Percentiles rank a stretch among this genome's conserved stretches.
Conservation (phyloP, 2,797 vertebrate species). For the Alauda arvensis region DNA sequence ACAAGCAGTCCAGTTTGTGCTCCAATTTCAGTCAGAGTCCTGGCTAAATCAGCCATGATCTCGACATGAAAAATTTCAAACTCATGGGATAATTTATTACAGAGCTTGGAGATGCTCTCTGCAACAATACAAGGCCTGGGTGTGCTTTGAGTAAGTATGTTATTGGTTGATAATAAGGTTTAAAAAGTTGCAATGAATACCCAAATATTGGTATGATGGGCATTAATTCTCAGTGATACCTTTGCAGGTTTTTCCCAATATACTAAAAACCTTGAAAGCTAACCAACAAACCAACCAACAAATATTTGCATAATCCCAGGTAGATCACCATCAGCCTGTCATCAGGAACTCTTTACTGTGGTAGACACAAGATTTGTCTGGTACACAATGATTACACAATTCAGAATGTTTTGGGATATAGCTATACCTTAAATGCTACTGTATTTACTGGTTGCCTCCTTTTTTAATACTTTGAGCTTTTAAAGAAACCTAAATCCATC, state of each 20-base stretch:
- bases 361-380: background rate
- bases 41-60: background rate
- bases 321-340: background rate
- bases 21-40: background rate
- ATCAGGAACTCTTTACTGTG: background rate
- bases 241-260: background rate
- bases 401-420: background rate
- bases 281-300: background rate
- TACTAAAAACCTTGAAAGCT: fast-evolving
- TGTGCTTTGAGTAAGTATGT: background rate
- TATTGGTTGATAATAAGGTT: background rate
- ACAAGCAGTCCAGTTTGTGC: background rate
- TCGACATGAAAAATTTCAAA: background rate
- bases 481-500: background rate
- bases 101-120: background rate
- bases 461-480: background rate
- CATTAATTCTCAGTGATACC: background rate
- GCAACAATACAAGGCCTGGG: background rate
- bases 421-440: background rate
- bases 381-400: background rate
- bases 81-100: background rate
- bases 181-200: background rate
- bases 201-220: background rate
- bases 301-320: background rate
- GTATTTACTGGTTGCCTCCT: background rate